Conservation (phyloP, 1,140 invertebrate species). For the Microplitis mediator region DNA sequence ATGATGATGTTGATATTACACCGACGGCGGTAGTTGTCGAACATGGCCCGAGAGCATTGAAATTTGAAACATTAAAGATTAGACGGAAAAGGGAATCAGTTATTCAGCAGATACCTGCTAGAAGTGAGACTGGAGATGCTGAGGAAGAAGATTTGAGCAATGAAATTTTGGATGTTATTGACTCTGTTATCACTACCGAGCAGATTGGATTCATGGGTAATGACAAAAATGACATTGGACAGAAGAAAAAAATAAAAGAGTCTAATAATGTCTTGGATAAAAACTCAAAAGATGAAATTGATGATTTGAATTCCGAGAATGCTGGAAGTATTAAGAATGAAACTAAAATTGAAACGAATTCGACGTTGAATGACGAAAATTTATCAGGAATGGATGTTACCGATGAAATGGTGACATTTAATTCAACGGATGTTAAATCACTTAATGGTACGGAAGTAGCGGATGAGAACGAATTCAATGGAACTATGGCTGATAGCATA, state of each 20-base stretch:
- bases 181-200: constrained; percentile 46
- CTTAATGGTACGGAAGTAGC: constrained; percentile 11
- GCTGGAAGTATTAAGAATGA: background rate
- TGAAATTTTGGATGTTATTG: constrained; percentile 58
- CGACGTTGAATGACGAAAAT: too few relatives aligned
- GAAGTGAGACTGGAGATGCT: constrained; percentile 39
- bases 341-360: background rate
- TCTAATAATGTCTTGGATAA: constrained; percentile 33
- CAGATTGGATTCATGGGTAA: constrained; percentile 16
- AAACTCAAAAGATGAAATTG: constrained; percentile 25
- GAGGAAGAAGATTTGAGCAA: constrained; percentile 53
- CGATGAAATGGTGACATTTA: too few relatives aligned
- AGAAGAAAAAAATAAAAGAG: constrained; percentile 29
- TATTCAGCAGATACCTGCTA: constrained; percentile 55
- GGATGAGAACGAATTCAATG: constrained; percentile 23
- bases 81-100: constrained; percentile 42
- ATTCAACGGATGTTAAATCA: background rate
- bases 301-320: background rate
- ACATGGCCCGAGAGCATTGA: constrained; percentile 61
- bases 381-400: too few relatives aligned
- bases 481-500: background rate
- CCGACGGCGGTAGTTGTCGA: constrained; percentile 58
- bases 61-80: constrained; percentile 15
- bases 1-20: constrained; percentile 50
- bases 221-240: constrained; percentile 15